phyloP scores from a whole-genome alignment of 1,140 invertebrate species.

The Zaprionus davidi region DNA sequence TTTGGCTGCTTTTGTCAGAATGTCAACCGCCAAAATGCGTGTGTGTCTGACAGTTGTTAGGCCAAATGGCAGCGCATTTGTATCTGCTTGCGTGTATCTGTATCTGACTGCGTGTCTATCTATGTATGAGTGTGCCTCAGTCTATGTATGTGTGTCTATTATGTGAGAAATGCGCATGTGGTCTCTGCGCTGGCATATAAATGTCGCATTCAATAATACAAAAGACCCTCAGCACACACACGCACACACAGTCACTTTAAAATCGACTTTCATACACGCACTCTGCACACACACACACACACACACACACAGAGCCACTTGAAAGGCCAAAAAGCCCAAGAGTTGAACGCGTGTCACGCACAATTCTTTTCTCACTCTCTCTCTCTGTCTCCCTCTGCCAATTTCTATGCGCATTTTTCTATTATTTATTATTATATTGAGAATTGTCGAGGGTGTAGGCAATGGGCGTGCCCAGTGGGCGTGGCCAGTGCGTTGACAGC shows the following conservation, averaged over 20 bases:
- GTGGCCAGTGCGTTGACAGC: constrained; percentile 57
- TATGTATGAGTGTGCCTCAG: constrained; percentile 1
- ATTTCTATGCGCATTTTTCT: constrained; percentile 78
- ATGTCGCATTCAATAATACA: constrained; percentile 74
- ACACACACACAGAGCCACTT: constrained; percentile 1
- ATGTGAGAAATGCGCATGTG: constrained; percentile 75
- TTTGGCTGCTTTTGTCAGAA: constrained; percentile 55
- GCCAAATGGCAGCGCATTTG: constrained; percentile 38
- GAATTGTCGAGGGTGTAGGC: constrained; percentile 5
- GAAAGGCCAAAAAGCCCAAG: constrained; percentile 41
- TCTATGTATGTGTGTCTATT: constrained; percentile 53
- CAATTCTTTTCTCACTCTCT: constrained; percentile 29
- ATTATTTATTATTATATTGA: constrained; percentile 78
- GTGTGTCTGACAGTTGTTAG: constrained; percentile 50
- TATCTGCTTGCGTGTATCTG: constrained; percentile 16
- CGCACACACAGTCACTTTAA: constrained; percentile 54
- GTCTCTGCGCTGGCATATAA: constrained; percentile 61
- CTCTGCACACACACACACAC: constrained; percentile 7
- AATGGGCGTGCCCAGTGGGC: neutral
- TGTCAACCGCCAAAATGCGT: constrained; percentile 63
- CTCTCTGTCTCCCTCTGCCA: constrained; percentile 1
- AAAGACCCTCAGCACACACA: constrained; percentile 19
- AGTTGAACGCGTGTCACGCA: constrained; percentile 70
- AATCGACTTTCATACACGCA: constrained; percentile 47
- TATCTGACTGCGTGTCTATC: constrained; percentile 8